phyloP scores from a whole-genome alignment of 2,888 invertebrate species.

The Norana najaformis region DNA sequence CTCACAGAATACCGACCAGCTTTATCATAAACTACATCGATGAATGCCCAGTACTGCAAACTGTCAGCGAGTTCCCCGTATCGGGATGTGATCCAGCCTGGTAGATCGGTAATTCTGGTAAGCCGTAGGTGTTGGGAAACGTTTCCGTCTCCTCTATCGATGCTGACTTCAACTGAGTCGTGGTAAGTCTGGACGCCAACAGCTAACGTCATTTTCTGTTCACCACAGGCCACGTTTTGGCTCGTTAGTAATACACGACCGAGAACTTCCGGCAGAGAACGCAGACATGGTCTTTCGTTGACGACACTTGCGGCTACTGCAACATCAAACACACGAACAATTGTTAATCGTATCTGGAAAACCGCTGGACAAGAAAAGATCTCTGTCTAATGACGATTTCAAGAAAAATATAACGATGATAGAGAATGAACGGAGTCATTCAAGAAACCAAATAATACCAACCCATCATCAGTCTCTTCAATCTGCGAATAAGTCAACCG shows the following conservation, averaged over 20 bases:
- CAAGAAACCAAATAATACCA: no score
- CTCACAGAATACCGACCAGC: background rate
- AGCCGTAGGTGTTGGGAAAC: background rate
- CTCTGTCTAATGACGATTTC: no score
- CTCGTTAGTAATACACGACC: background rate
- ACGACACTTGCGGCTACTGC: background rate
- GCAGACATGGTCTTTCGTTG: background rate
- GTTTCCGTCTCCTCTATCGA: background rate
- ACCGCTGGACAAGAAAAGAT: no score
- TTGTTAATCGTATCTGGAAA: no score
- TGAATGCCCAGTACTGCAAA: background rate
- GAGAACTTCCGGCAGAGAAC: background rate
- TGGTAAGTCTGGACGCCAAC: background rate
- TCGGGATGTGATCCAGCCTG: slow-evolving; percentile 1
- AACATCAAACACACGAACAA: background rate
- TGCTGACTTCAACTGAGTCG: background rate
- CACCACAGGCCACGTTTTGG: background rate
- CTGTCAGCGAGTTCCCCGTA: background rate
- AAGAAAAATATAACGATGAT: no score
- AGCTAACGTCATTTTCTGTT: background rate
- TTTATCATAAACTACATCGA: background rate
- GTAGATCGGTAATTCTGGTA: background rate
- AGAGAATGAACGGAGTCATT: no score
- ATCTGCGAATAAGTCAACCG: no score
- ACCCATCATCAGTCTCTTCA: no score